phyloP scores from a whole-genome alignment of 37 sponge, comb jelly and placozoan species.

The Theonella swinhoei region DNA sequence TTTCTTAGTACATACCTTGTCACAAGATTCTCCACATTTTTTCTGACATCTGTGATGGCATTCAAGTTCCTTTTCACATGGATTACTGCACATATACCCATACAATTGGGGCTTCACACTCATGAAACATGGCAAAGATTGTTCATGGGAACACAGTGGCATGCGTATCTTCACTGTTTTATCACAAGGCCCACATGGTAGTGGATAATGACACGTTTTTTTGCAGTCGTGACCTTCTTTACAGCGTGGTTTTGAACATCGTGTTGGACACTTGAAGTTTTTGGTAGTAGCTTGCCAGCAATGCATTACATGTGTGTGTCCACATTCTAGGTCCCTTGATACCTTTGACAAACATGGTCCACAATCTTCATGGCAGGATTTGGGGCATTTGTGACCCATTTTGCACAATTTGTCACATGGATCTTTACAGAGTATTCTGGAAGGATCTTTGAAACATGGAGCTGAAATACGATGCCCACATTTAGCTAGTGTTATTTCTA shows the following conservation, averaged over 20 bases:
- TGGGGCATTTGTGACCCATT: background rate
- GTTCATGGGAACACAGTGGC: background rate
- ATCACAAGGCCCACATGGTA: background rate
- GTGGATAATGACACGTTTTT: background rate
- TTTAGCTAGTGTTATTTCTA: constrained; percentile 1
- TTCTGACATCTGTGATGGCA: constrained; percentile 58
- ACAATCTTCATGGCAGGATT: constrained; percentile 40
- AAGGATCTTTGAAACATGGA: constrained; percentile 49
- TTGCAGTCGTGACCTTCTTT: constrained; percentile 10
- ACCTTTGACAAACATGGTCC: background rate
- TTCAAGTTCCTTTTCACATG: constrained; percentile 36
- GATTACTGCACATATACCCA: background rate
- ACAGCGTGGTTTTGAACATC: constrained; percentile 44
- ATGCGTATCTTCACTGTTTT: background rate
- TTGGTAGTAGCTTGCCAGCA: constrained; percentile 6
- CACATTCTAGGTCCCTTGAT: constrained; percentile 33
- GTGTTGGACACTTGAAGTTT: constrained; percentile 11
- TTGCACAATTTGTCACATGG: constrained; percentile 36
- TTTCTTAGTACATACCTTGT: background rate
- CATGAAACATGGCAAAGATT: background rate
- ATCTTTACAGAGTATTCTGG: constrained; percentile 23
- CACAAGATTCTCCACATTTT: constrained; percentile 60
- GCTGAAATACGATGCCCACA: constrained; percentile 54
- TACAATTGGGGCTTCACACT: background rate
- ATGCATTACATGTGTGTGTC: constrained; percentile 60